Evolutionary conservation across 2,113 vertebrate species (phyloP).

Genomic region (Phodopus roborovskii): DNA sequence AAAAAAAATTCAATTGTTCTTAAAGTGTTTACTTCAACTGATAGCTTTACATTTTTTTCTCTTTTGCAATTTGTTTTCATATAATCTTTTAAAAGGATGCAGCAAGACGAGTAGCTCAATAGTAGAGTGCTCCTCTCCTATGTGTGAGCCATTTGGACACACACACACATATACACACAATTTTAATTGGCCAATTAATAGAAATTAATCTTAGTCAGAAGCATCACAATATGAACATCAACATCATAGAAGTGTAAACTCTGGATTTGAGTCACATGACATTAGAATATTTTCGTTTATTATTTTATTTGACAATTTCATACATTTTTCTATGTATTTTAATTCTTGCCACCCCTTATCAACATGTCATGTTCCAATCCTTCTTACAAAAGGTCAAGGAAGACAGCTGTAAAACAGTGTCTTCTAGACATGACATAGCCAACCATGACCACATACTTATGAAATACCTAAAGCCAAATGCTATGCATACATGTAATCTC

Average conservation of each 20-base stretch:
- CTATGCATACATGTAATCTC: background rate
- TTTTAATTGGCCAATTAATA: background rate
- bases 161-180: background rate
- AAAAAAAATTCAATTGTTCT: background rate
- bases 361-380: background rate
- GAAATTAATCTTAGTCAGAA: background rate
- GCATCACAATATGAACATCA: background rate
- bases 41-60: background rate
- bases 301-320: background rate
- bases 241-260: background rate
- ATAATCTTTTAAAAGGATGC: background rate
- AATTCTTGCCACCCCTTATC: background rate
- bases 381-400: background rate
- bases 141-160: background rate
- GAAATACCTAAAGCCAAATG: background rate
- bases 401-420: background rate
- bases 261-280: background rate
- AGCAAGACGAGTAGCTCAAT: background rate
- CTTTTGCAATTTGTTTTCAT: conserved; percentile 12
- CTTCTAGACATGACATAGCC: background rate
- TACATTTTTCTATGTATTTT: too few relatives aligned
- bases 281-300: background rate
- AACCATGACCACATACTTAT: background rate
- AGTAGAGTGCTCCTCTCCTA: background rate
- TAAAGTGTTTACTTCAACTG: background rate